Percentiles rank a stretch among this genome's conserved stretches.
Evolutionary conservation across 2,888 invertebrate species (phyloP).

Genomic region (Heliconius sara): DNA sequence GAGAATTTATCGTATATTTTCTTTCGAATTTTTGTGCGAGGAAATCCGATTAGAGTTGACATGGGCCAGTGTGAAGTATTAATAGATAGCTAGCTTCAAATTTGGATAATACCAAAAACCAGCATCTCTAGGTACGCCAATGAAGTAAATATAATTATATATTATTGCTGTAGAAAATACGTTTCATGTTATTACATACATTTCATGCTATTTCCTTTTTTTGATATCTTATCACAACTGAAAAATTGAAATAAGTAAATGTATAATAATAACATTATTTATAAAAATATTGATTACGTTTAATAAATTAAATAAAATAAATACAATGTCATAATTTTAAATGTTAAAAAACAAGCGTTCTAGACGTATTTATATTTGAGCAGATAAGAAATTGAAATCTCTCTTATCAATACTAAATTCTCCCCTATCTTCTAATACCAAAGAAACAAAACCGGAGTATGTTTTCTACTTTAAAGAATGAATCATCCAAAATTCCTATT

Average conservation of each 20-base stretch:
- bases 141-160: too few species aligned
- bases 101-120: too few species aligned
- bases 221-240: background rate
- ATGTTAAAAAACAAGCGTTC: background rate
- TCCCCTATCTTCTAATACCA: conserved; percentile 7
- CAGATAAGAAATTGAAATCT: background rate
- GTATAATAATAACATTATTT: background rate
- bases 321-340: background rate
- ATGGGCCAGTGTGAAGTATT: too few species aligned
- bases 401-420: conserved; percentile 20
- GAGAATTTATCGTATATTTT: too few species aligned
- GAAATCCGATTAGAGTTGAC: too few species aligned
- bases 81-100: too few species aligned
- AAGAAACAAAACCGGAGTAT: conserved; percentile 32
- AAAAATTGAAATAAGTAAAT: background rate
- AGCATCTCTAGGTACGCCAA: too few species aligned
- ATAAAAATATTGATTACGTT: background rate
- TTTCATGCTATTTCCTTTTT: too few species aligned
- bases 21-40: too few species aligned
- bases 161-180: too few species aligned
- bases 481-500: conserved; percentile 70
- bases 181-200: too few species aligned
- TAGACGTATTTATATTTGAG: background rate
- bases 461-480: conserved; percentile 52
- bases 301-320: background rate